Evolutionary conservation across 2,888 invertebrate species (phyloP), one percentile per base, ranked within the genome.

Genomic region (Rhingia rostrata): DNA sequence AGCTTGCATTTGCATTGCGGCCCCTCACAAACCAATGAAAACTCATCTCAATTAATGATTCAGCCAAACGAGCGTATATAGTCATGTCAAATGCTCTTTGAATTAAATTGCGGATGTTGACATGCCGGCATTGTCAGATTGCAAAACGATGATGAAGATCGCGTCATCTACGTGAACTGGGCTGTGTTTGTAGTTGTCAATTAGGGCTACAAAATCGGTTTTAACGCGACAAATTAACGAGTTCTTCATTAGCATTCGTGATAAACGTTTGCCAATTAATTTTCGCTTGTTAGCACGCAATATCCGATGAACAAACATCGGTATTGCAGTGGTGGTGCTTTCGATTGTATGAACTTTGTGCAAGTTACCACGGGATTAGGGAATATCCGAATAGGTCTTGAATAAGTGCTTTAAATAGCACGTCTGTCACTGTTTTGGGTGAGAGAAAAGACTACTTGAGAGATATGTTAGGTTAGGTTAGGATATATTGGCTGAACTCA

Each of bases 211-310:
- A 10, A 7, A 53, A 53, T 51, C 41, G 30, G 39, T 41, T 4
- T 53, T 41, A 53, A 51, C 9, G 41, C 33, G 33, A 10, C 64
- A 37, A 37, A 35, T 49, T 51, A 53, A 61, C 72, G 53, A 63
- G 51, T 72, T 45, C 1, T 43, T 54, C 33, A 32, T 45, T 54
- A 43, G 22, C 3, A 72, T 43, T 60, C 35, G 37, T 14, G 43
- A 53, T 61, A 63, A 53, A 41, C 51, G 61, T 61, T 43, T 22
- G 30, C 53, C 61, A 61, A 63, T 53, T 53, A 72, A 72, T 72
- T 63, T 72, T 9, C 35, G 4, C 37, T 37, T 43, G 9, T 72
- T 72, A 72, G 30, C 72, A 72, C 61, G 4, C 10, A 47, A 49
- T 49, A 39, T 22, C 10, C 9, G 37, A 14, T 51, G 51, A 22